Evolutionary conservation across 1,140 invertebrate species (phyloP).

Genomic region (Thaumatotibia leucotreta): DNA sequence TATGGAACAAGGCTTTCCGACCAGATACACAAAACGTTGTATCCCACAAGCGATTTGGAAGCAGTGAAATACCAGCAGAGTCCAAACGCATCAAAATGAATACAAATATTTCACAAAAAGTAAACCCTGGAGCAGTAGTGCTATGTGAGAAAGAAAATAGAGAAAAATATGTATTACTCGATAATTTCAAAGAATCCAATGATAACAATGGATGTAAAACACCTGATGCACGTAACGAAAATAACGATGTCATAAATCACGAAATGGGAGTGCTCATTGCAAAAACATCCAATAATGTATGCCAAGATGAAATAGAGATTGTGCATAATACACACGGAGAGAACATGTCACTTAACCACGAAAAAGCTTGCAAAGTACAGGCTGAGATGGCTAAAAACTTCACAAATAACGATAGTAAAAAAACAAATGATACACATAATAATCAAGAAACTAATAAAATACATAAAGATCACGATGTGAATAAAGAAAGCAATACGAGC

Average conservation of each 20-base stretch:
- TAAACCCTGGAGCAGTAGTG: background rate
- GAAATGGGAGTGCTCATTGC: no score
- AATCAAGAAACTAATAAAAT: background rate
- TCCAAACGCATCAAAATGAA: background rate
- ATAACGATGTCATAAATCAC: no score
- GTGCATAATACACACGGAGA: no score
- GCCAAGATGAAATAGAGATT: no score
- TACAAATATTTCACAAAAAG: no score
- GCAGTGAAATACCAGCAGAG: background rate
- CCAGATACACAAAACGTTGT: background rate
- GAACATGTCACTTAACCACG: background rate
- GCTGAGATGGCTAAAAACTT: background rate
- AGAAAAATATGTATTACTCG: background rate
- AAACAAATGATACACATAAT: background rate
- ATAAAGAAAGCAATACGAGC: no score
- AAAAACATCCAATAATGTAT: no score
- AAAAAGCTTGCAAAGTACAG: background rate
- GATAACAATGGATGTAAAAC: background rate
- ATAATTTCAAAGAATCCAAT: background rate
- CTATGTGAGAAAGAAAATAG: background rate
- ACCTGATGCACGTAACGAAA: no score
- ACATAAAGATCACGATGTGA: background rate
- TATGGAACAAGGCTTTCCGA: background rate
- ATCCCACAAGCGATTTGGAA: background rate
- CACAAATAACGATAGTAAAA: background rate